These are phyloP conservation scores for Callyntrura sp. DNA, from an alignment of 2,888 invertebrate species.

Conservation along the genomic window DNA sequence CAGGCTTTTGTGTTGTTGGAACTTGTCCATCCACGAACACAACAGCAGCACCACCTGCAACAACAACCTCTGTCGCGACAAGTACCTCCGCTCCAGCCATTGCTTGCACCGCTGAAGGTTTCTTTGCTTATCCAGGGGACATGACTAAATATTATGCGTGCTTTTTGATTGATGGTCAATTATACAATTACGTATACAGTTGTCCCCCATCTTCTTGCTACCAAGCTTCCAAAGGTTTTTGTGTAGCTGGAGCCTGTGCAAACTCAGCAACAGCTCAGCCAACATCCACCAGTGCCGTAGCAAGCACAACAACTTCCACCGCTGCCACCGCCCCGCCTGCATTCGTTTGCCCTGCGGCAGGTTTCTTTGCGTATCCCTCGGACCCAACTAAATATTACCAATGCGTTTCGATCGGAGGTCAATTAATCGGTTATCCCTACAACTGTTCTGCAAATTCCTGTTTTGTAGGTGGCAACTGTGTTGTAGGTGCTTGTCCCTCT, in stretches of 20 bases:
- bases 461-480: slow-evolving; percentile 53
- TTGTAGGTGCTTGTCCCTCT: slow-evolving; percentile 48
- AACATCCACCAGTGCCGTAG: not conserved
- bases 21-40: slow-evolving; percentile 47
- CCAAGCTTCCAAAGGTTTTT: not conserved
- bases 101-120: slow-evolving; percentile 44
- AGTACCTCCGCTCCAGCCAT: not conserved
- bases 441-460: slow-evolving; percentile 56
- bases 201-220: slow-evolving; percentile 55
- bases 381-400: slow-evolving; percentile 72
- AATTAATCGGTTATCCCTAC: slow-evolving; percentile 67
- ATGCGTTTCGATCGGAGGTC: slow-evolving; percentile 66
- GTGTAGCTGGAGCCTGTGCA: slow-evolving; percentile 54
- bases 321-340: slow-evolving; percentile 35
- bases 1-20: slow-evolving; percentile 43
- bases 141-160: slow-evolving; percentile 56
- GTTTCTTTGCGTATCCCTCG: slow-evolving; percentile 60
- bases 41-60: slow-evolving; percentile 20
- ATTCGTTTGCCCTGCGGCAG: slow-evolving; percentile 55
- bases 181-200: slow-evolving; percentile 28
- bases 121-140: slow-evolving; percentile 26
- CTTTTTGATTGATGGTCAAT: not conserved
- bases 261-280: not conserved
- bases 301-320: not conserved
- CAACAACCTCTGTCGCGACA: slow-evolving; percentile 10